Evolutionary conservation across 2,113 vertebrate genomes (phyloP), one percentile per base, ranked within the genome.

Genomic region (Herpailurus yagouaroundi): DNA sequence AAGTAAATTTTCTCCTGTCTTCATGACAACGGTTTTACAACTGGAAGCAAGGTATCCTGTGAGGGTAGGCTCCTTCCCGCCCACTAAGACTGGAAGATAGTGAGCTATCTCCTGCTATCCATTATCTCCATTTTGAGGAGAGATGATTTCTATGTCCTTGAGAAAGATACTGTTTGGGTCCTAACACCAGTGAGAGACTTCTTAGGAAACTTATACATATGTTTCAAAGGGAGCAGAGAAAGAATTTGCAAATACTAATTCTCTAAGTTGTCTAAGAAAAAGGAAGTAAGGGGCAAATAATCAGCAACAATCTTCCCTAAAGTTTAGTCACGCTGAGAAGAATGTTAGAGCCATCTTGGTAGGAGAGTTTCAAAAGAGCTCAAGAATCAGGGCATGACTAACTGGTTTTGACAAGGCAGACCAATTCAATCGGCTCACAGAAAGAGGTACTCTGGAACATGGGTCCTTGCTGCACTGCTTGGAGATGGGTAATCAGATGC

Each of bases 351-450:
- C 7, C 5, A 4, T 50, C 33, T 69, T 13, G 16, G 36, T 81
- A 55, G 64, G 82, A 93, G 64, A 19, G 92, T 96, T 96, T 94
- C 71, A 79, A 27, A 73, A 25, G 38, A 14, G 18, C 29, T 84
- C 50, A 36, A 48, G 52, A 50, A 52, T 89, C 31, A 94, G 79
- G 79, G 71, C 10, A 1, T 55, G 77, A 63, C 64, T 89, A 76
- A n/a, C 14, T 23, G 55, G 21, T 85, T 97, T 93, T 95, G 95
- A 97, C 76, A 86, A 90, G 50, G 66, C 15, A 81, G 21, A 60
- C 68, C 95, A 96, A 81, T 95, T 91, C 96, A 79, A 79, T 29
- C 27, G 21, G 41, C 66, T 81, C 27, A 5, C 18, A 76, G 55
- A n/a, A 41, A 79, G 55, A n/a, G 13, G 63, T 12, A 1, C 48